Conservation (phyloP, 2,113 vertebrate species). For the Pomatorhinus ruficollis region DNA sequence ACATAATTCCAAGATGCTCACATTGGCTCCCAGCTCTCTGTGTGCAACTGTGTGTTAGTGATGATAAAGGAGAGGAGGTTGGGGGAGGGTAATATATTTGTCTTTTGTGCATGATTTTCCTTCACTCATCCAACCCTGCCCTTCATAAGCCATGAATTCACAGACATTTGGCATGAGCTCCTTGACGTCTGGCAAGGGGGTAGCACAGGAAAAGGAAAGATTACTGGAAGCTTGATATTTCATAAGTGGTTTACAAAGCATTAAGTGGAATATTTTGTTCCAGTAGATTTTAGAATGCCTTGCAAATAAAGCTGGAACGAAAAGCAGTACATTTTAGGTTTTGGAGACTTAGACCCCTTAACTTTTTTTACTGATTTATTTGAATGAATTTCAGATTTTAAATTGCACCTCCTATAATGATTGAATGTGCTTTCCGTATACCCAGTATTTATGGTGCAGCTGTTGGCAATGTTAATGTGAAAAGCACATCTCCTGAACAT, state of each 20-base stretch:
- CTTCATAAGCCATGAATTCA: slow-evolving; percentile 15
- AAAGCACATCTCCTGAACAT: slow-evolving; percentile 65
- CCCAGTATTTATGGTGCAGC: slow-evolving; percentile 50
- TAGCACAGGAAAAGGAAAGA: slow-evolving; percentile 24
- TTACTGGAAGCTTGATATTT: slow-evolving; percentile 13
- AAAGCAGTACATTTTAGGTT: neutral
- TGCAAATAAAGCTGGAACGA: slow-evolving; percentile 27
- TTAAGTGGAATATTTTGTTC: slow-evolving; percentile 45
- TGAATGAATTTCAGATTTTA: slow-evolving; percentile 56
- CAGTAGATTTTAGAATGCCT: slow-evolving; percentile 25
- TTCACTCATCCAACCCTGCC: neutral
- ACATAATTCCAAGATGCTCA: neutral
- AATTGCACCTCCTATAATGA: slow-evolving; percentile 58
- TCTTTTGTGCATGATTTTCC: neutral
- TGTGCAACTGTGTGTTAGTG: neutral
- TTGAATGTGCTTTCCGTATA: slow-evolving; percentile 43
- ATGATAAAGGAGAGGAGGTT: neutral
- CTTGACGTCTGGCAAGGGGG: neutral
- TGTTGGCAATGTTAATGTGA: slow-evolving; percentile 65
- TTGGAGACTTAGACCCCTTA: slow-evolving; percentile 15
- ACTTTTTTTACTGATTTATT: slow-evolving; percentile 60
- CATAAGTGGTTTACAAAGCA: neutral
- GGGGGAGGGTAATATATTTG: neutral
- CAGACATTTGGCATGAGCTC: slow-evolving; percentile 32
- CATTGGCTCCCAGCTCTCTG: neutral